Evolutionary conservation across 2,797 vertebrate genomes (phyloP).

Genomic region (Lagodon rhomboides): DNA sequence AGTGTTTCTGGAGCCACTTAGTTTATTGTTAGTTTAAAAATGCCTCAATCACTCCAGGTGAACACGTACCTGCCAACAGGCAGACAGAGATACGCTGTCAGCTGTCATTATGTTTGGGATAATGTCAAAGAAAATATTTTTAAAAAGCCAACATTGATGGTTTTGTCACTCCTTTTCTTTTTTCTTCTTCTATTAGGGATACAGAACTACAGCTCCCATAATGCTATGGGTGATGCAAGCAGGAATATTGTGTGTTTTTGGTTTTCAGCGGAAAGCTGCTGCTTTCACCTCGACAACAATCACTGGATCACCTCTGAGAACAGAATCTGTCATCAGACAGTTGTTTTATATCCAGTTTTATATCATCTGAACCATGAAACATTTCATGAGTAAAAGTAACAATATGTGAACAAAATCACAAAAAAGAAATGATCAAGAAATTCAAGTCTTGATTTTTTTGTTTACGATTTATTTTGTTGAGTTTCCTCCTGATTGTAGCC

Average conservation of each 20-base stretch:
- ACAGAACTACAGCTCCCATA: not conserved
- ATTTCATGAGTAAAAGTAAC: too few relatives aligned
- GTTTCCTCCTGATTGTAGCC: too few relatives aligned
- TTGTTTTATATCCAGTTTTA: not conserved
- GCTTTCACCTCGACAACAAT: not conserved
- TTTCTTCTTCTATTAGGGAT: not conserved
- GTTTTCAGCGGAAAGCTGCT: too few relatives aligned
- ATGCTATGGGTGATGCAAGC: not conserved
- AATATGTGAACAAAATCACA: too few relatives aligned
- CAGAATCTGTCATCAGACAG: not conserved
- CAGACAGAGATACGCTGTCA: too few relatives aligned
- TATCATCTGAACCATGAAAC: too few relatives aligned
- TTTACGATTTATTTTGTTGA: too few relatives aligned
- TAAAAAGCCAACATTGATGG: not conserved
- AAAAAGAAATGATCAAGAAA: too few relatives aligned
- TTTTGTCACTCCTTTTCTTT: not conserved
- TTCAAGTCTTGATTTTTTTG: too few relatives aligned
- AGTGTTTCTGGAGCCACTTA: conserved; percentile 1
- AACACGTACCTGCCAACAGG: not conserved
- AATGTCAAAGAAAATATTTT: too few relatives aligned
- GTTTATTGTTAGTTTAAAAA: not conserved
- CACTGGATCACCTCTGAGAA: not conserved
- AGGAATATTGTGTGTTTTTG: too few relatives aligned
- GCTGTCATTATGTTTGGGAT: too few relatives aligned
- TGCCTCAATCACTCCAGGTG: not conserved